phyloP scores from a whole-genome alignment of 1,140 invertebrate species.

The Yoshiicerus persimilis region DNA sequence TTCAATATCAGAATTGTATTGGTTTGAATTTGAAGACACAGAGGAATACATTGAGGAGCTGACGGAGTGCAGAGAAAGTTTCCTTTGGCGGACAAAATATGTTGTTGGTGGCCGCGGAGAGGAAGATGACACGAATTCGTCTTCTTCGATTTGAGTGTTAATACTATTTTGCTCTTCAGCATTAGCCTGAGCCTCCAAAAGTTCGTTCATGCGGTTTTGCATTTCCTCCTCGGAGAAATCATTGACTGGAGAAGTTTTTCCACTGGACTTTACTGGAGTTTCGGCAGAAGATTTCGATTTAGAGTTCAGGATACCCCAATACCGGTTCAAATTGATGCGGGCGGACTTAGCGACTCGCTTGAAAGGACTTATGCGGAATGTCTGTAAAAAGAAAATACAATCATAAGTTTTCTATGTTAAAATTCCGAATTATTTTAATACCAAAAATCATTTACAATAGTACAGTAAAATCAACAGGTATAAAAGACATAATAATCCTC shows the following conservation, averaged over 20 bases:
- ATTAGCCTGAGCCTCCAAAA: slow-evolving; percentile 43
- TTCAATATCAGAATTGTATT: not conserved
- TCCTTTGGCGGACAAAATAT: slow-evolving; percentile 35
- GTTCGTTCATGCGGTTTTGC: slow-evolving; percentile 48
- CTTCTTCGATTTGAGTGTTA: slow-evolving; percentile 43
- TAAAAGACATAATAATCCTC: not conserved
- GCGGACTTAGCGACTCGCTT: slow-evolving; percentile 45
- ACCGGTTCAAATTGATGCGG: slow-evolving; percentile 46
- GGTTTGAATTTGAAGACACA: not conserved
- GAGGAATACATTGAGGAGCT: slow-evolving; percentile 29
- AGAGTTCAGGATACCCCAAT: slow-evolving; percentile 45
- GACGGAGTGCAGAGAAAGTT: not conserved
- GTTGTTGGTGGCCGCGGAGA: slow-evolving; percentile 23
- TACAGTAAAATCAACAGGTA: too few species aligned
- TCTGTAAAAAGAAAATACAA: slow-evolving; percentile 42
- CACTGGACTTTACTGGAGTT: not conserved
- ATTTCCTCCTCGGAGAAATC: slow-evolving; percentile 40
- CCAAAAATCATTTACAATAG: not conserved
- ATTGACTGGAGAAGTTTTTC: not conserved
- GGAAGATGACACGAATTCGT: not conserved
- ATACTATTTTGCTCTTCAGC: slow-evolving; percentile 41
- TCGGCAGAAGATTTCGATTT: not conserved
- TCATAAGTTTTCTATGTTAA: slow-evolving; percentile 22
- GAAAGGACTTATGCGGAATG: slow-evolving; percentile 41
- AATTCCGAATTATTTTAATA: not conserved